These are phyloP conservation scores for Enteromius radiatus DNA, from an alignment of 2,797 vertebrate genomes.

Conservation along the genomic window DNA sequence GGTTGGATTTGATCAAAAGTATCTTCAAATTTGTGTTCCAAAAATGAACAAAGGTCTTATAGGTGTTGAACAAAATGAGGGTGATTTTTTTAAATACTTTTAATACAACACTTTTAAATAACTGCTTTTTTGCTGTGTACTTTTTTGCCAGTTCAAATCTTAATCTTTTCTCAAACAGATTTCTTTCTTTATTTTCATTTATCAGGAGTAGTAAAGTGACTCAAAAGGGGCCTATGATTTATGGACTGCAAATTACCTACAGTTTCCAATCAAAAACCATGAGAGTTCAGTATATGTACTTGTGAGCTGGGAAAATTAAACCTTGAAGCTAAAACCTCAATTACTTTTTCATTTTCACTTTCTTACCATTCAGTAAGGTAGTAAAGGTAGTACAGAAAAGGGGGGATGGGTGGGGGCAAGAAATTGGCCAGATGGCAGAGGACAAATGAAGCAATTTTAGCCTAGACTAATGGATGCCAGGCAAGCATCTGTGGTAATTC, in stretches of 20 bases:
- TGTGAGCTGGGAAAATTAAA: conserved; percentile 54
- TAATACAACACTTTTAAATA: too few relatives aligned
- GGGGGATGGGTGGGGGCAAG: conserved; percentile 40
- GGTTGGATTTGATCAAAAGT: too few relatives aligned
- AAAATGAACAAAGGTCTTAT: too few relatives aligned
- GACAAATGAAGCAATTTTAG: conserved; percentile 64
- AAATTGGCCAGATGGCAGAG: conserved; percentile 58
- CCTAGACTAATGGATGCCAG: conserved; percentile 52
- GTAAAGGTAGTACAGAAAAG: conserved; percentile 32
- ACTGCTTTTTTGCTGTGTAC: background rate
- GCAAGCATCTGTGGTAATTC: conserved; percentile 62
- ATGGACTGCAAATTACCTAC: conserved; percentile 26
- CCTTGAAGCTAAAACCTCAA: conserved; percentile 35
- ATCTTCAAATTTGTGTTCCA: too few relatives aligned
- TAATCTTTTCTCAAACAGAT: background rate
- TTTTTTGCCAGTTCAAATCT: background rate
- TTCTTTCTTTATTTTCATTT: conserved; percentile 2
- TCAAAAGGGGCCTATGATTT: conserved; percentile 4
- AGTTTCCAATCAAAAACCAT: conserved; percentile 23
- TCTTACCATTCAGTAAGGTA: conserved; percentile 21
- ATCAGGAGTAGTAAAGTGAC: background rate
- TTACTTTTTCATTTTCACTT: conserved; percentile 48
- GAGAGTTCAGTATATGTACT: conserved; percentile 14
- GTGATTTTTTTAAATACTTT: too few relatives aligned
- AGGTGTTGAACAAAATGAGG: too few relatives aligned